Base-by-base conservation (phyloP, 1,140 invertebrate species). In the Pemphigus obesinymphae region DNA sequence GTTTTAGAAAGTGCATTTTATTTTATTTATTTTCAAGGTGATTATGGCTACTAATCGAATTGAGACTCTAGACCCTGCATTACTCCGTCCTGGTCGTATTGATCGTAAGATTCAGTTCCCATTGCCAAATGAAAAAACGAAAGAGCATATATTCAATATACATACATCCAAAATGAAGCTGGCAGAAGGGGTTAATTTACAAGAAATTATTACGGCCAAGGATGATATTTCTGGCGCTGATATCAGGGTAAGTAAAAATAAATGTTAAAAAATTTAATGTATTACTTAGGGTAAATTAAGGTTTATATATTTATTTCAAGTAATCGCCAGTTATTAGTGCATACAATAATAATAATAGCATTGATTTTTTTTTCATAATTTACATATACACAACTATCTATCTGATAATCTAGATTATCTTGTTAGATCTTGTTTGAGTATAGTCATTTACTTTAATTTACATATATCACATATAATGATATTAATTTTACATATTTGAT, bases 11-110 rank as follows among this genome's bases (percentile, higher is more conserved):
- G 13, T 45, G 1, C 8, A 45, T 31, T 45, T n/a, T 15, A 68
- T 68, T 8, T 68, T 68, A 20, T 31, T 45, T 17, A 1, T 45
- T 55, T 37, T 76, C 13, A 87, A 96, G 93, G 97, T 99, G 58
- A 95, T 99, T 37, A 99, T 99, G 98, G 98, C 98, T 17, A 99
- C 98, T 48, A 99, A 99, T 88, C 91, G 98, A 85, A 99, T 99
- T 87, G 98, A 99, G 89, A 99, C 98, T 8, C 88, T 99, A 53
- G 98, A 99, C 89, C 98, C 98, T 53, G 98, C 98, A 53, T 89
- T 99, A 3, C 99, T 99, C 87, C 92, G 98, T 86, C 98, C 98
- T 26, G 98, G 98, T 70, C 92, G 98, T 88, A 99, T 99, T 86
- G 98, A 99, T 89, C 91, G 98, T 70, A 99, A 99, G 89, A 99